Base-by-base conservation (phyloP, 64 coral and sea anemone species). In the Pachyseris speciosa region DNA sequence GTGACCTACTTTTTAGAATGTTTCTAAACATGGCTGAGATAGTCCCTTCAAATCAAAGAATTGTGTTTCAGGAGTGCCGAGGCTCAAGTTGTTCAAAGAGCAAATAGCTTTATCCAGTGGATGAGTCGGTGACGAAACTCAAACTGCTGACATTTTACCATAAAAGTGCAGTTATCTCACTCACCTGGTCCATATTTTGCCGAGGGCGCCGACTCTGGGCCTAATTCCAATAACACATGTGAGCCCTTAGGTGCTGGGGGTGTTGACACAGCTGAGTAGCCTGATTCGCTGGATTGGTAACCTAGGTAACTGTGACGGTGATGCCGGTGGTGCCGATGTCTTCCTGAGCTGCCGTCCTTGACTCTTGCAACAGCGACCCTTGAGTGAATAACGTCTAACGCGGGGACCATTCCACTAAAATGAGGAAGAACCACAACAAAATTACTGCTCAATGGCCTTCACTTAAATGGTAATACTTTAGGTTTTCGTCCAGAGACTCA, bases 241-340 rank as follows among this genome's bases (percentile, higher is more conserved):
- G 77, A 81, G 77, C 53, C 33, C 52, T 81, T 81, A n/a, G 76
- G n/a, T 22, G 94, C 83, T 10, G 94, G 51, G 17, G 94, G 85
- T 36, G 90, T 90, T 75, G 94, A 96, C 61, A 96, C 29, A 7
- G 90, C 71, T 29, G 94, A 92, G 37, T 96, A 91, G 8, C 79
- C 86, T 67, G 90, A 93, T 72, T 96, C 94, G 69, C 87, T 96
- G 10, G 86, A 81, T 22, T 48, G 87, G 60, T 96, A 84, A 44
- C 85, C 78, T 39, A 77, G 72, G 85, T 96, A 72, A 96, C 89
- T 91, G 48, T 92, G 88, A 34, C 91, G 89, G 37, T 96, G 94
- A 52, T 93, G 90, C 3, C 90, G 85, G 30, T 91, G 89, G 60
- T 96, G 94, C 36, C 91, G 89, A 53, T 85, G 90, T 31, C 85